Conservation (phyloP, 2,888 invertebrate genomes). For the Napeogenes sylphis region DNA sequence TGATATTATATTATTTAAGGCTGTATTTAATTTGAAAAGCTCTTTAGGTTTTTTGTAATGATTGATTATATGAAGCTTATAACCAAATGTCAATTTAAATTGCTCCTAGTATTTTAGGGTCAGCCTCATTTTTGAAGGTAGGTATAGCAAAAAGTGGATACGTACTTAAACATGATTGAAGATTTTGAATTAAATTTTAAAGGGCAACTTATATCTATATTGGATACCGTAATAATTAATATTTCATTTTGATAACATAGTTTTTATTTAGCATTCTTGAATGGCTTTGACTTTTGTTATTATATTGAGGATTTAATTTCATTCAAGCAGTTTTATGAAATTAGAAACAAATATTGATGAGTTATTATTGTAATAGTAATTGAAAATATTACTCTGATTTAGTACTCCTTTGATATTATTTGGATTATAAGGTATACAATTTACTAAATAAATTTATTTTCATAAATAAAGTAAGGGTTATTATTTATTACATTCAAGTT, state of each 20-base stretch:
- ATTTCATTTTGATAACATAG: neutral
- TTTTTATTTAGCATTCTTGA: neutral
- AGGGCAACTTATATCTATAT: slow-evolving; percentile 12
- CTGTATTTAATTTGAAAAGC: slow-evolving; percentile 5
- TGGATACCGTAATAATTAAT: slow-evolving; percentile 8
- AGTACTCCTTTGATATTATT: no score
- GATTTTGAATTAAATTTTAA: slow-evolving; percentile 22
- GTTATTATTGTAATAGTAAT: no score
- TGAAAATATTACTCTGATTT: no score
- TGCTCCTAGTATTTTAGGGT: slow-evolving; percentile 32
- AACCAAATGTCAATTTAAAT: slow-evolving; percentile 38
- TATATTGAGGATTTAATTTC: no score
- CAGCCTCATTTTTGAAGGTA: slow-evolving; percentile 28
- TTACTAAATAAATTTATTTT: no score
- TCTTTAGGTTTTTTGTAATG: slow-evolving; percentile 3
- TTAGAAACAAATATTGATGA: no score
- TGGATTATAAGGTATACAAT: no score
- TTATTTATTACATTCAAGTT: no score
- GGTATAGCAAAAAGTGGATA: slow-evolving; percentile 12
- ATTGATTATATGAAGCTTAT: neutral
- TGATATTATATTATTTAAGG: neutral
- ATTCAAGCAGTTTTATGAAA: no score
- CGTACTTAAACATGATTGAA: slow-evolving; percentile 20
- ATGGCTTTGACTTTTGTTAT: no score
- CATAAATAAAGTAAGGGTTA: no score